phyloP scores from a whole-genome alignment of 2,888 invertebrate genomes.

The Capitulum mitella region DNA sequence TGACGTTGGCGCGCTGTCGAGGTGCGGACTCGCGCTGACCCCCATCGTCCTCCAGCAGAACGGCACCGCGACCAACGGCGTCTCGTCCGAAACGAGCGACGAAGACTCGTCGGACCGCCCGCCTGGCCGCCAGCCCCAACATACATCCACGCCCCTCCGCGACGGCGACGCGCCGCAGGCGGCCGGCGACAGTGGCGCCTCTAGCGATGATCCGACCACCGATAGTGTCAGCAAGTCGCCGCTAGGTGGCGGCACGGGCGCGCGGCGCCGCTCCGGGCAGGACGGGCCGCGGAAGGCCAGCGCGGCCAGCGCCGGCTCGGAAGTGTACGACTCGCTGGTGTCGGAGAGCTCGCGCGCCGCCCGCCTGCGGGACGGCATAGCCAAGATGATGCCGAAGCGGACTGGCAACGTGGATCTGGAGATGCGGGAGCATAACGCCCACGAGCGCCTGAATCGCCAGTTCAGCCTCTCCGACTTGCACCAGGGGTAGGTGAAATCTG shows the following conservation, averaged over 20 bases:
- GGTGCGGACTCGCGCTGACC: too few species aligned
- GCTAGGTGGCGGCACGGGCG: not conserved
- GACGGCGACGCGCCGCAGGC: too few species aligned
- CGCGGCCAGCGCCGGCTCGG: not conserved
- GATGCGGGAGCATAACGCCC: constrained; percentile 26
- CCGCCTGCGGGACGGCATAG: not conserved
- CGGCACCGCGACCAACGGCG: too few species aligned
- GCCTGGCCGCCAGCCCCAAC: too few species aligned
- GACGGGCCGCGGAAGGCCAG: not conserved
- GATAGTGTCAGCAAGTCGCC: not conserved
- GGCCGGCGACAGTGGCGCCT: not conserved
- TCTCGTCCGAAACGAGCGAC: too few species aligned
- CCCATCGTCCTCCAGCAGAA: too few species aligned
- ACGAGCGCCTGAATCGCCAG: constrained; percentile 19
- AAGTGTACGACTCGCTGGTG: constrained; percentile 7
- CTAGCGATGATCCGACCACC: not conserved
- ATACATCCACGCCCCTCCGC: too few species aligned
- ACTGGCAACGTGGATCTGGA: constrained; percentile 28
- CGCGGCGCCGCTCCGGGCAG: not conserved
- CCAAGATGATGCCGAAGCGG: constrained; percentile 26
- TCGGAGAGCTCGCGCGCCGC: not conserved
- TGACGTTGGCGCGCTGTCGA: too few species aligned
- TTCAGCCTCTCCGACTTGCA: constrained; percentile 27
- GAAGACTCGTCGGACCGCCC: too few species aligned
- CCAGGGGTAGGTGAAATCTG: constrained; percentile 28